phyloP scores from a whole-genome alignment of 2,888 invertebrate genomes.

The Xiphydria camelus region DNA sequence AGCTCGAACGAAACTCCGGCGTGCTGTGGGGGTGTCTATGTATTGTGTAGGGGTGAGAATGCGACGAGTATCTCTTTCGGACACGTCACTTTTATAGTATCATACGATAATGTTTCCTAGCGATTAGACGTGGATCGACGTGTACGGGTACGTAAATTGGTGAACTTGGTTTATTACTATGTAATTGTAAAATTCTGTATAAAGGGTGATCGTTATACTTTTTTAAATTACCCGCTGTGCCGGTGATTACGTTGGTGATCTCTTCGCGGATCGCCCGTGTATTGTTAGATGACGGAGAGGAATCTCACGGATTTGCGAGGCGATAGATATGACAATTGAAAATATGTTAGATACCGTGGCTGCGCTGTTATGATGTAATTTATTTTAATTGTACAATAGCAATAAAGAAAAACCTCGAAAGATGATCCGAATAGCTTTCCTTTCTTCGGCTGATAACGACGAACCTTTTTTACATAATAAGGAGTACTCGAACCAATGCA shows the following conservation, averaged over 20 bases:
- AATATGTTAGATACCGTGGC: slow-evolving; percentile 34
- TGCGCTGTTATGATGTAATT: slow-evolving; percentile 47
- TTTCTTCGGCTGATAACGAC: too few relatives aligned
- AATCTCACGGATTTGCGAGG: slow-evolving; percentile 21
- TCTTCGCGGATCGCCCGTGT: neutral
- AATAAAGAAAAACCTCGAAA: slow-evolving; percentile 30
- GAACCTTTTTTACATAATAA: too few relatives aligned
- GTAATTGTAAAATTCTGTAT: slow-evolving; percentile 35
- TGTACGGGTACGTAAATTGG: too few relatives aligned
- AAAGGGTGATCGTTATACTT: slow-evolving; percentile 25
- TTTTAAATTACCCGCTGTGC: slow-evolving; percentile 17
- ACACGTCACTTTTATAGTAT: too few relatives aligned
- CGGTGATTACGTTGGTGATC: neutral
- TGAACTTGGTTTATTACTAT: neutral
- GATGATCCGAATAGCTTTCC: too few relatives aligned
- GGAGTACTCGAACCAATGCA: too few relatives aligned
- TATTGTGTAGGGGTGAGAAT: too few relatives aligned
- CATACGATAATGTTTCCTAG: too few relatives aligned
- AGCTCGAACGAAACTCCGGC: too few relatives aligned
- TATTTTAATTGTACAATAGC: slow-evolving; percentile 49
- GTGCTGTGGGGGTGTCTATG: too few relatives aligned
- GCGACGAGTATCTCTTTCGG: too few relatives aligned
- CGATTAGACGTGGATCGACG: too few relatives aligned
- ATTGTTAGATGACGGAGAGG: slow-evolving; percentile 27
- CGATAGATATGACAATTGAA: slow-evolving; percentile 26